Evolutionary conservation across 37 sponge, comb jelly and placozoan genomes (phyloP).

Genomic region (Hexactinellida sp.): DNA sequence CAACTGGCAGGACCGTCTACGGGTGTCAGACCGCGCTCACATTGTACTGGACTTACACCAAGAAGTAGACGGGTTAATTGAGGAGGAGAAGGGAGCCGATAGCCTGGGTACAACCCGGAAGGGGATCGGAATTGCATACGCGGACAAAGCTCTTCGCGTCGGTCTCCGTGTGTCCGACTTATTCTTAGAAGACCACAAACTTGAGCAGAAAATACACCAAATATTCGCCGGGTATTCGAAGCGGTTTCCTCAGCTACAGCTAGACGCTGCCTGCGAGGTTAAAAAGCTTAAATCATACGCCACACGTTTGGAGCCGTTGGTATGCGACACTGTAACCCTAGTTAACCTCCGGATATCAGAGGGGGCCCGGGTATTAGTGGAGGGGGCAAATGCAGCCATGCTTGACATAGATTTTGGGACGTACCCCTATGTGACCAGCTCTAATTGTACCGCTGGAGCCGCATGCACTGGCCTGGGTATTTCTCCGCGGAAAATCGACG

Average conservation of each 20-base stretch:
- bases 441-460: slow-evolving; percentile 79
- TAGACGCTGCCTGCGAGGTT: neutral
- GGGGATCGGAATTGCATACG: slow-evolving; percentile 90
- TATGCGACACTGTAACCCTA: slow-evolving; percentile 61
- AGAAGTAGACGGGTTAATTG: slow-evolving; percentile 60
- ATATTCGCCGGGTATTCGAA: neutral
- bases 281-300: slow-evolving; percentile 30
- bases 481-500: slow-evolving; percentile 47
- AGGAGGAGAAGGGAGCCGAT: slow-evolving; percentile 49
- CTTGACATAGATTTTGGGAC: slow-evolving; percentile 98
- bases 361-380: slow-evolving; percentile 64
- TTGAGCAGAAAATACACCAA: slow-evolving; percentile 19
- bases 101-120: slow-evolving; percentile 95
- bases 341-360: slow-evolving; percentile 47
- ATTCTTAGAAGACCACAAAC: slow-evolving; percentile 26
- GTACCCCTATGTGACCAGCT: slow-evolving; percentile 94
- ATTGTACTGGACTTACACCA: slow-evolving; percentile 84
- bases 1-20: slow-evolving; percentile 59
- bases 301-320: slow-evolving; percentile 42
- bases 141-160: slow-evolving; percentile 55
- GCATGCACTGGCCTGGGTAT: slow-evolving; percentile 92
- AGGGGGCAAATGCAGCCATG: slow-evolving; percentile 99
- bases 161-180: slow-evolving; percentile 79
- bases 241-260: slow-evolving; percentile 36
- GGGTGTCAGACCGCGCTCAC: slow-evolving; percentile 79